Base-by-base conservation (phyloP, 30 jellyfish, hydroid and myxozoan genomes). In the Pelagia noctiluca region DNA sequence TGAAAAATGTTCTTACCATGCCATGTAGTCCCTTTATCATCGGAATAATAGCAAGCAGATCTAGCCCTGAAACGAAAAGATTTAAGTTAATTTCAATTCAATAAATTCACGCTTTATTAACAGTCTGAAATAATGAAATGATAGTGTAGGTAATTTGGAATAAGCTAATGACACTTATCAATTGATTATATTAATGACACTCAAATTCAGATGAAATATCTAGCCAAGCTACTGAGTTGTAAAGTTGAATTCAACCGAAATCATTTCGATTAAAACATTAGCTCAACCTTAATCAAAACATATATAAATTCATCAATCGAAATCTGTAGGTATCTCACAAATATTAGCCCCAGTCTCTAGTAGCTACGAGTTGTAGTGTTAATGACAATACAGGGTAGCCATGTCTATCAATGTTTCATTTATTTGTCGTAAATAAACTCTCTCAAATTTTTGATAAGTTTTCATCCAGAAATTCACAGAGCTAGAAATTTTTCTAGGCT, bases 21-120 rank as follows among this genome's bases (percentile, higher is more conserved):
- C 96, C 96, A 86, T 10, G 86, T 62, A 18, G 10, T 73, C 3
- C 96, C 96, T 50, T 37, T 54, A 48, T 86, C 90, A 16, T 53
- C 33, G 0, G 96, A 21, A 65, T 50, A 28, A 35, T 63, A 86
- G 60, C 96, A 86, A 62, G 96, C 86, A 48, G 89, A 64, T 1
- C 63, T 28, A 50, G 36, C 3, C 38, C 96, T 86, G 60, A 53
- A 64, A 75, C 12, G 8, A 34, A 16, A 25, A 7, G 29, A 8
- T 60, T n/a, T 5, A 60, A 42, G 16, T 16, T 42, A 42, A 42
- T 5, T 5, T 5, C 57, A 5, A 5, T 16, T 16, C 8, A 42
- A 42, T 42, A 5, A 42, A 42, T 16, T 5, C 16, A 5, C 16
- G 16, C 8, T 5, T 5, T 16, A 8, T 42, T 42, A 42, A 42